phyloP scores from a whole-genome alignment of 2,888 invertebrate species.

The Phymatocera aterrima region DNA sequence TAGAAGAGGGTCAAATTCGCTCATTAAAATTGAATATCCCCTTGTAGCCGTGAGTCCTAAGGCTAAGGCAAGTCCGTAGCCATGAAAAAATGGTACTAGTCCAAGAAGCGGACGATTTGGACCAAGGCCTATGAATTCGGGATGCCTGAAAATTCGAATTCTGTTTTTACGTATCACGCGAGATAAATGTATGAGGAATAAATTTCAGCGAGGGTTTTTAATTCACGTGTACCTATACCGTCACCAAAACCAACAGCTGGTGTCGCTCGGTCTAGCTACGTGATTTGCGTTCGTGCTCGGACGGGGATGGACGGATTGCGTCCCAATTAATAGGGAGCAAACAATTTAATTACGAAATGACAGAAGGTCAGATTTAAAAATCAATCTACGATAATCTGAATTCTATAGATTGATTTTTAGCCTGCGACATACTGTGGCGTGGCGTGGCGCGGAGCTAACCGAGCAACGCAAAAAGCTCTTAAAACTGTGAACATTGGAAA shows the following conservation, averaged over 20 bases:
- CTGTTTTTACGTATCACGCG: neutral
- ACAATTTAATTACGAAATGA: conserved; percentile 25
- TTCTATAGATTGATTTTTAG: conserved; percentile 12
- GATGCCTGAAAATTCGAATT: conserved; percentile 48
- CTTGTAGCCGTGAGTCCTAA: neutral
- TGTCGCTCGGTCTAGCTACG: conserved; percentile 11
- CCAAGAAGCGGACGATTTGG: conserved; percentile 49
- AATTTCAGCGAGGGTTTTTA: too few relatives aligned
- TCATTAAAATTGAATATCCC: conserved; percentile 52
- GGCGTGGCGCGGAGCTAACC: neutral
- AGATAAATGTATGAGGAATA: neutral
- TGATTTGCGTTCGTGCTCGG: too few relatives aligned
- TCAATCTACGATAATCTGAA: conserved; percentile 19
- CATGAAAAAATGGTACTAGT: conserved; percentile 60
- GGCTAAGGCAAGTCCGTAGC: conserved; percentile 55
- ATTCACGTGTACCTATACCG: too few relatives aligned
- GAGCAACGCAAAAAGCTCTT: neutral
- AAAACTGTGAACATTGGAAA: neutral
- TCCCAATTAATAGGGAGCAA: conserved; percentile 8
- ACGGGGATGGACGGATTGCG: neutral
- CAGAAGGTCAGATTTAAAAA: conserved; percentile 21
- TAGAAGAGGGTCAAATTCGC: conserved; percentile 58
- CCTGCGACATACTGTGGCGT: neutral
- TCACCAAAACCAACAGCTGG: neutral
- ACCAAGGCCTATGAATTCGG: neutral